Base-by-base conservation (phyloP, 1,140 invertebrate species). In the Drosophila funebris region DNA sequence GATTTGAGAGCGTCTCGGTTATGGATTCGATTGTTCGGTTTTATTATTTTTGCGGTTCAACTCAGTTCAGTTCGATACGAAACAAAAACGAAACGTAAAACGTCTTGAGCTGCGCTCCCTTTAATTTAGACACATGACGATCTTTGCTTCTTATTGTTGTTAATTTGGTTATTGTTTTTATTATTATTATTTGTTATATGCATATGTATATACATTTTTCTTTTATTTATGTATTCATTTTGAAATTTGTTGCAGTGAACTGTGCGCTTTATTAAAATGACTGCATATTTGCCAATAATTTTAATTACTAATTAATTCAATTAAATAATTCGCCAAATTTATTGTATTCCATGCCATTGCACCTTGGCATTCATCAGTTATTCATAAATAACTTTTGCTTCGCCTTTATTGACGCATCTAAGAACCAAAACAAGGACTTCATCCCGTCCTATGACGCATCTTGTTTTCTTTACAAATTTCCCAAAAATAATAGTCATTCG, bases 301-400 rank as follows among this genome's bases (percentile, higher is more conserved):
- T 56, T 82, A 82, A 87, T 87, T 87, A 76, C 74, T 58, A 73
- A 70, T 78, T 69, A 66, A 75, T 76, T 77, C 78, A 81, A 85
- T 85, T 81, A 82, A 75, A 78, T 66, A 78, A 78, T 87, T 81
- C 60, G 58, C 63, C 44, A 62, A 74, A 69, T 60, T 70, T 77
- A 73, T 66, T 24, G 20, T 27, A n/a, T 39, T 24, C 1, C 11
- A 68, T 58, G 78, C 53, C 67, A 73, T 48, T 54, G 63, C 43
- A 58, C 76, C 60, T 33, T 76, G 56, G 50, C 29, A 61, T 76
- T 68, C 29, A 68, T 37, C 36, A 24, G 33, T 33, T 16, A 50
- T 43, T 16, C 52, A 57, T 41, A 62, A 50, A 11, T 27, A 8
- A 8, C 24, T 20, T 24, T 41, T 14, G 16, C 33, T 27, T 20